Percentiles rank a stretch among this genome's conserved stretches.
These are phyloP conservation scores for Luperina testacea DNA, from an alignment of 2,888 invertebrate genomes.

Conservation along the genomic window DNA sequence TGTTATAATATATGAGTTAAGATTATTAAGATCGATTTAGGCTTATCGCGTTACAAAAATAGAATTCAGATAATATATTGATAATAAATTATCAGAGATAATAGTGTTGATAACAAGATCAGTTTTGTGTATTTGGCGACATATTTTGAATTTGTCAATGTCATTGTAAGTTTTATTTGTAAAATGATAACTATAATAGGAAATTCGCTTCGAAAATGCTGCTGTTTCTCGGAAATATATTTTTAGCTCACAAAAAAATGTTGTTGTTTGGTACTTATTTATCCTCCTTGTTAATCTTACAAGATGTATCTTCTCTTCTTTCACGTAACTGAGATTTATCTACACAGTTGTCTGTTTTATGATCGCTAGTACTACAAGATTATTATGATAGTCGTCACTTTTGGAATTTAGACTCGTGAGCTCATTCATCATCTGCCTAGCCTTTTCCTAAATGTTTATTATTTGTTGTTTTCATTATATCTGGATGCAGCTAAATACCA, in stretches of 20 bases:
- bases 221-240: neutral
- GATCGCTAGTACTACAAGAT: neutral
- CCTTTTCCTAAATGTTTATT: neutral
- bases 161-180: neutral
- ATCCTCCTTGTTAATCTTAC: conserved; percentile 12
- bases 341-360: neutral
- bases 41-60: conserved; percentile 53
- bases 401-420: neutral
- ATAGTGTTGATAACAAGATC: conserved; percentile 20
- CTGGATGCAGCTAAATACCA: neutral
- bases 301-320: neutral
- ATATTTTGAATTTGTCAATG: conserved; percentile 12
- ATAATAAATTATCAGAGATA: conserved; percentile 48
- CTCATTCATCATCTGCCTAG: too few relatives aligned
- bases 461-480: neutral
- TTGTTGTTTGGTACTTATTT: neutral
- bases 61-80: conserved; percentile 38
- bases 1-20: neutral
- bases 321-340: neutral
- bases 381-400: neutral
- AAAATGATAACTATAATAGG: neutral
- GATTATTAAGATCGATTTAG: conserved; percentile 21
- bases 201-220: neutral
- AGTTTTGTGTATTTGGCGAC: neutral
- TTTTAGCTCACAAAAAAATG: neutral